phyloP scores from a whole-genome alignment of 1,140 invertebrate genomes.

The Sarcophaga bullata region DNA sequence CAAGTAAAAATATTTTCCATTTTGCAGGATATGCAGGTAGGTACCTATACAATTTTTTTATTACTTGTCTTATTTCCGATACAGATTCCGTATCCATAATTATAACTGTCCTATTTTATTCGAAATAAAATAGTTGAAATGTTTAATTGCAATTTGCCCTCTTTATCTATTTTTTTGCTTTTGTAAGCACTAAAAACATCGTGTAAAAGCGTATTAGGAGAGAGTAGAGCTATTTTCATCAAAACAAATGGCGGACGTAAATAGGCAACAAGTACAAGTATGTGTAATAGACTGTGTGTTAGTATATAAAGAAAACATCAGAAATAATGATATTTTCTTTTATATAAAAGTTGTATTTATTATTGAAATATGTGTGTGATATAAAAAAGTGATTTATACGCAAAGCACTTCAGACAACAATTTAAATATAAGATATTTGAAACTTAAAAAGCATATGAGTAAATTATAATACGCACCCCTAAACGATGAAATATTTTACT shows the following conservation, averaged over 20 bases:
- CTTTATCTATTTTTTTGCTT: not conserved
- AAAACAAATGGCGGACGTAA: constrained; percentile 38
- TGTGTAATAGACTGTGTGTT: not conserved
- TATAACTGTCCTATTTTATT: too few species aligned
- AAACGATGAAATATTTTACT: constrained; percentile 63
- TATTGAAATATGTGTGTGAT: not conserved
- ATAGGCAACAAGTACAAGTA: constrained; percentile 36
- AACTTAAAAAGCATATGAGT: not conserved
- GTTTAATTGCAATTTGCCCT: not conserved
- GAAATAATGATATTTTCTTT: constrained; percentile 17
- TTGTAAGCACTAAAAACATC: constrained; percentile 7
- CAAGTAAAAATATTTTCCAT: too few species aligned
- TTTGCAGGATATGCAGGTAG: too few species aligned
- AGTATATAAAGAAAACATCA: constrained; percentile 20
- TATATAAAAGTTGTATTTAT: constrained; percentile 3
- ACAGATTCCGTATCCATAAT: too few species aligned
- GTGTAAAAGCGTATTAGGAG: constrained; percentile 32
- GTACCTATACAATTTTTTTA: too few species aligned
- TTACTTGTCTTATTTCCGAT: too few species aligned
- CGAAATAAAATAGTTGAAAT: too few species aligned
- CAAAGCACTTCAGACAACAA: not conserved
- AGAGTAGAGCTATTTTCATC: constrained; percentile 34
- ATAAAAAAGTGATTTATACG: not conserved
- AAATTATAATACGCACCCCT: constrained; percentile 54
- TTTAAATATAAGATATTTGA: not conserved